These are phyloP conservation scores for Pseudorectes ferrugineus DNA, from an alignment of 2,113 vertebrate species.

Conservation along the genomic window DNA sequence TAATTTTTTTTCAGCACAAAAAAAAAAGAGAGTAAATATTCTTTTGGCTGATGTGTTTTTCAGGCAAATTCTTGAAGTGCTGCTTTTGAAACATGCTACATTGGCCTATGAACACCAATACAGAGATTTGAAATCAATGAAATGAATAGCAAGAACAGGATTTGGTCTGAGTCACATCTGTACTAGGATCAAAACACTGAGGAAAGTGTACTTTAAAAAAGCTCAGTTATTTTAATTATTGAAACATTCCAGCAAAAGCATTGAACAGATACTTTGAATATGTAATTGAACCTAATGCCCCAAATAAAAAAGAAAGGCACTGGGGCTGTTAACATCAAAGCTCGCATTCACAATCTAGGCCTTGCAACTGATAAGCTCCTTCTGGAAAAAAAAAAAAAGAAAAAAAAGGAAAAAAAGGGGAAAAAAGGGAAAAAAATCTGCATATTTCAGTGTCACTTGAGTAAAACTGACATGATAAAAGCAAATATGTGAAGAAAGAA, in stretches of 20 bases:
- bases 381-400: background rate
- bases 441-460: conserved; percentile 42
- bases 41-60: conserved; percentile 15
- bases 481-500: conserved; percentile 58
- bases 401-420: background rate
- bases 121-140: background rate
- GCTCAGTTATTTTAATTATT: conserved; percentile 25
- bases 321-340: conserved; percentile 56
- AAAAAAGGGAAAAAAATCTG: background rate
- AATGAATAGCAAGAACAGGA: background rate
- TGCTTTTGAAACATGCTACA: background rate
- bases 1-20: background rate
- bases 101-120: background rate
- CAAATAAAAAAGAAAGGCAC: conserved; percentile 48
- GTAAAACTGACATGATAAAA: conserved; percentile 59
- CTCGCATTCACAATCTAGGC: background rate
- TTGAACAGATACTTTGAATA: conserved; percentile 45
- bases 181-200: background rate
- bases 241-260: conserved; percentile 19
- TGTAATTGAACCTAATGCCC: conserved; percentile 52
- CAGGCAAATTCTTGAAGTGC: background rate
- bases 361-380: conserved; percentile 36
- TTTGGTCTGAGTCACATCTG: background rate
- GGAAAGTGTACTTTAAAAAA: background rate
- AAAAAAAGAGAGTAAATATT: conserved; percentile 6